Conservation (phyloP, 2,888 invertebrate species). For the Harpalus rufipes region DNA sequence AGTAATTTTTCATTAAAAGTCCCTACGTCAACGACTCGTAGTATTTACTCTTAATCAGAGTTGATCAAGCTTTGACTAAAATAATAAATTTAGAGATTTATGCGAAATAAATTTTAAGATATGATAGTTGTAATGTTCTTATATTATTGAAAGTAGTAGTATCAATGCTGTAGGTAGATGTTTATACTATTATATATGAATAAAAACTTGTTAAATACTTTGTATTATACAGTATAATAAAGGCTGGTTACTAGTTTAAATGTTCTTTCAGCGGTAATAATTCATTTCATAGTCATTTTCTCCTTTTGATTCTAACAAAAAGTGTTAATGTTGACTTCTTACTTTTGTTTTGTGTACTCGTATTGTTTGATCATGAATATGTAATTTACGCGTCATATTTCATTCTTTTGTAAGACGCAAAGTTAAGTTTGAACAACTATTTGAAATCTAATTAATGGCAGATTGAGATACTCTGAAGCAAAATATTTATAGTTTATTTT, state of each 20-base stretch:
- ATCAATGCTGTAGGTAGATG: conserved; percentile 10
- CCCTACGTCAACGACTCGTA: too few relatives aligned
- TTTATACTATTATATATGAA: conserved; percentile 5
- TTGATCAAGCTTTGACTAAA: too few relatives aligned
- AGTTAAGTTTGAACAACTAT: background rate
- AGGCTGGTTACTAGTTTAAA: conserved; percentile 12
- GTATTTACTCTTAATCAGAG: too few relatives aligned
- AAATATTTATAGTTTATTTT: too few relatives aligned
- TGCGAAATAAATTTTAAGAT: background rate
- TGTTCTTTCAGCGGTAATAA: conserved; percentile 24
- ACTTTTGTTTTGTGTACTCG: background rate
- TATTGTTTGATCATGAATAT: conserved; percentile 40
- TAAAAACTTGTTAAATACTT: conserved; percentile 33
- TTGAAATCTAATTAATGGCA: conserved; percentile 37
- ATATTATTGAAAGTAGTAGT: background rate
- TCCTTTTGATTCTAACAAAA: conserved; percentile 24
- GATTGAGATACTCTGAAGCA: background rate
- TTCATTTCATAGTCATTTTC: conserved; percentile 30
- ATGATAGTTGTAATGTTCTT: background rate
- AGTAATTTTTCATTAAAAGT: too few relatives aligned
- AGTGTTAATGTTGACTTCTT: conserved; percentile 25
- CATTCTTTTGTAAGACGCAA: background rate
- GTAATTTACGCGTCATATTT: conserved; percentile 35
- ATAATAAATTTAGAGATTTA: too few relatives aligned
- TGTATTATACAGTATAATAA: conserved; percentile 33